These are phyloP conservation scores for Alca torda DNA, from an alignment of 2,797 vertebrate species.

Conservation along the genomic window DNA sequence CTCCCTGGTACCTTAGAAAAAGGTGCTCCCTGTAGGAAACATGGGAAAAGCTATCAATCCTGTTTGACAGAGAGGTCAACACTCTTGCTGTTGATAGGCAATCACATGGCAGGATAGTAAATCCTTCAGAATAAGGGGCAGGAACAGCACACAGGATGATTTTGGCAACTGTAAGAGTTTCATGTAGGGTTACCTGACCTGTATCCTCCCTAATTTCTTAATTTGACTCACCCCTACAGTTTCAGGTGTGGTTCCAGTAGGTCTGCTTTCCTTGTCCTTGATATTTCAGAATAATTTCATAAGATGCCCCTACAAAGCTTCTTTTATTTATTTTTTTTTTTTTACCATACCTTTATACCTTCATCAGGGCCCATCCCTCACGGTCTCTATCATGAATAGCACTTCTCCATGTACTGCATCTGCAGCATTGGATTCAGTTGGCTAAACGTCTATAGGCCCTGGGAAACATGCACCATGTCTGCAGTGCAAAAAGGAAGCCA, in stretches of 20 bases:
- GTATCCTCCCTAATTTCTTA: not conserved
- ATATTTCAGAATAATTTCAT: not conserved
- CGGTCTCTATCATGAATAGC: not conserved
- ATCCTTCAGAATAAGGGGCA: not conserved
- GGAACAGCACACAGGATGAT: not conserved
- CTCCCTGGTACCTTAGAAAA: not conserved
- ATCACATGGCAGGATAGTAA: not conserved
- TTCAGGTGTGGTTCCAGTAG: not conserved
- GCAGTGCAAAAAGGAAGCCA: not conserved
- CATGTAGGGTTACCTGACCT: not conserved
- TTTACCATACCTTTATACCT: not conserved
- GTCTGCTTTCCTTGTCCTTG: not conserved
- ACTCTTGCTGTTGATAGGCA: not conserved
- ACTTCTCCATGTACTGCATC: not conserved
- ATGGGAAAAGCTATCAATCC: not conserved
- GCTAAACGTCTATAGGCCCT: not conserved
- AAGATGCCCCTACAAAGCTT: not conserved
- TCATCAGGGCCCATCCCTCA: not conserved
- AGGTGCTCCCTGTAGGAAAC: not conserved
- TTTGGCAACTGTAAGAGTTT: not conserved
- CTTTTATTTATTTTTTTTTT: not conserved
- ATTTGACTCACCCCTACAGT: not conserved
- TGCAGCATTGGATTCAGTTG: not conserved
- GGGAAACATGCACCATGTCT: not conserved
- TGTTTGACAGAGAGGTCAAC: not conserved